Percentiles rank a stretch among this genome's conserved stretches.
These are phyloP conservation scores for Melanerpes formicivorus DNA, from an alignment of 2,113 vertebrate species.

Conservation along the genomic window DNA sequence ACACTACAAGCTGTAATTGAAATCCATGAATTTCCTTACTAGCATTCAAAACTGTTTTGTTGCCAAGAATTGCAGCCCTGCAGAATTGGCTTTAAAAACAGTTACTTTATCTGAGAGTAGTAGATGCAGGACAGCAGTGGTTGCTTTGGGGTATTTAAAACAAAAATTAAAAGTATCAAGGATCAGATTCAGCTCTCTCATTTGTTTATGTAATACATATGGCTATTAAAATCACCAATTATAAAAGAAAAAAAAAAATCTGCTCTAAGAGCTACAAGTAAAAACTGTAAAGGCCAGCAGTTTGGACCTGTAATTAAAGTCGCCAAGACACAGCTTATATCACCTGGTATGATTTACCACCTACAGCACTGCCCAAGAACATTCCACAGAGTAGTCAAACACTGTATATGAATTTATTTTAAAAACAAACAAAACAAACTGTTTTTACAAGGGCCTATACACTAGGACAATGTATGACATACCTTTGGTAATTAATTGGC, in stretches of 20 bases:
- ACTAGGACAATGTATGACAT: neutral
- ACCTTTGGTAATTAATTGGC: neutral
- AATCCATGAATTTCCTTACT: constrained; percentile 77
- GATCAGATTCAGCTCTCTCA: neutral
- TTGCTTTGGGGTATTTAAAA: neutral
- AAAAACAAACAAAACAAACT: neutral
- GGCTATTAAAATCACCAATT: neutral
- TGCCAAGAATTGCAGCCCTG: constrained; percentile 58
- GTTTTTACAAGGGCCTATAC: too few relatives aligned
- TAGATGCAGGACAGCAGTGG: neutral
- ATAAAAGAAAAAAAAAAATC: neutral
- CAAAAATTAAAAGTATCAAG: neutral
- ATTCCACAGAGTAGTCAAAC: neutral
- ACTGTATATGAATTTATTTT: fast-evolving
- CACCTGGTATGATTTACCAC: neutral
- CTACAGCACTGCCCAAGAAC: neutral
- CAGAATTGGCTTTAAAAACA: constrained; percentile 66
- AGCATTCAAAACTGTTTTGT: constrained; percentile 71
- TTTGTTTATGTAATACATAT: neutral
- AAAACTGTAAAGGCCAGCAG: neutral
- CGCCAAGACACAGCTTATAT: neutral
- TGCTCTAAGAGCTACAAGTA: neutral
- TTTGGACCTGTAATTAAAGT: neutral
- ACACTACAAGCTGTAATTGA: constrained; percentile 77
- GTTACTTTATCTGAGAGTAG: constrained; percentile 39